A percentile compares a stretch with the other conserved stretches of the same genome.
Conservation (phyloP, 1,140 invertebrate species). For the Leptinotarsa lineolata region DNA sequence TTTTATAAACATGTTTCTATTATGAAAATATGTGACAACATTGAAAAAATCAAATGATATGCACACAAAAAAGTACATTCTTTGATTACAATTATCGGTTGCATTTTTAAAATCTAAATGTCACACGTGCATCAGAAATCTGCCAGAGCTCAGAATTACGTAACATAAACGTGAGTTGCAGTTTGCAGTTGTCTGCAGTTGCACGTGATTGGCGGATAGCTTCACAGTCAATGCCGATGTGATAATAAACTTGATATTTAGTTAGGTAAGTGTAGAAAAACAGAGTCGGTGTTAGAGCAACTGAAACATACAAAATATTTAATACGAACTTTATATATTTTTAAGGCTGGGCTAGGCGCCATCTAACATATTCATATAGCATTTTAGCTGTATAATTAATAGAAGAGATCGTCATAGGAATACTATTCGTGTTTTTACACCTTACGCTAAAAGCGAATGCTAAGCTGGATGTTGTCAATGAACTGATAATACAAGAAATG, state of each 20-base stretch:
- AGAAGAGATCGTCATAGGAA: too few species aligned
- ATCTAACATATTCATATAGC: too few species aligned
- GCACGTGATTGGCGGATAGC: conserved; percentile 23
- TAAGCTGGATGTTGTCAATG: too few species aligned
- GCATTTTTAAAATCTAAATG: conserved; percentile 31
- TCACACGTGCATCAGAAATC: conserved; percentile 35
- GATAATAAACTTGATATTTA: conserved; percentile 29
- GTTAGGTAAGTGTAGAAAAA: conserved; percentile 2
- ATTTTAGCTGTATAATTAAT: too few species aligned
- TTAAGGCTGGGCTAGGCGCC: too few species aligned
- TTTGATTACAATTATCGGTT: background rate
- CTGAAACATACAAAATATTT: background rate
- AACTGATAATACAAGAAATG: too few species aligned
- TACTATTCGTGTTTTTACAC: too few species aligned
- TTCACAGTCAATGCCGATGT: conserved; percentile 17
- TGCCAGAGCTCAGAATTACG: conserved; percentile 29
- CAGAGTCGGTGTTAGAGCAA: background rate
- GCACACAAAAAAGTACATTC: conserved; percentile 19
- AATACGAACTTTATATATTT: background rate
- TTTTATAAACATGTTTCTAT: conserved; percentile 13
- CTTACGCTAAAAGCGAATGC: too few species aligned
- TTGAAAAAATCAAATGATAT: conserved; percentile 13
- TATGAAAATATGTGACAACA: conserved; percentile 23
- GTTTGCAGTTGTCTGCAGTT: conserved; percentile 20
- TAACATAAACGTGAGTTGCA: conserved; percentile 36